A percentile compares a stretch with the other conserved stretches of the same genome.
Conservation (phyloP, 2,113 vertebrate genomes). For the Tylochromis polylepis region DNA sequence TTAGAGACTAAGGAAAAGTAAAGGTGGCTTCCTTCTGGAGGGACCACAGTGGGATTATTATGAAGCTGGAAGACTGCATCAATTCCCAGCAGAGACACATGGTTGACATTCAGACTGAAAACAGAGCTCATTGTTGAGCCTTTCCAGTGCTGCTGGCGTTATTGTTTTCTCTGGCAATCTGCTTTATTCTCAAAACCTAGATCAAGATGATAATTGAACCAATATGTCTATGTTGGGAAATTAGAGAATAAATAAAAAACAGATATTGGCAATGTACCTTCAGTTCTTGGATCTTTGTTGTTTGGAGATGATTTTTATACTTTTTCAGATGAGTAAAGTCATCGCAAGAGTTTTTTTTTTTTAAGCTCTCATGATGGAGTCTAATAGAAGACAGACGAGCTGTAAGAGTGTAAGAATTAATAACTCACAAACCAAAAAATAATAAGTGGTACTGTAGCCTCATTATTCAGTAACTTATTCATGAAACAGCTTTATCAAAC, state of each 20-base stretch:
- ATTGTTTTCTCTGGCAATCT: slow-evolving; percentile 10
- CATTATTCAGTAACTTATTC: neutral
- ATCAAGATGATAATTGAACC: slow-evolving; percentile 25
- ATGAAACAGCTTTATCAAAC: neutral
- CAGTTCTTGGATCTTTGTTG: neutral
- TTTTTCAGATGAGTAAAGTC: neutral
- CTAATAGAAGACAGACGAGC: neutral
- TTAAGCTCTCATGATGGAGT: neutral
- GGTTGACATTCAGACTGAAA: slow-evolving; percentile 28
- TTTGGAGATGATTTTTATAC: neutral
- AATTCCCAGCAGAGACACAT: slow-evolving; percentile 17
- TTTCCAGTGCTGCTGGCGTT: neutral
- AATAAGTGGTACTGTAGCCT: neutral
- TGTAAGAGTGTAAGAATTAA: neutral
- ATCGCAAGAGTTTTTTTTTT: neutral
- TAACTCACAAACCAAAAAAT: neutral
- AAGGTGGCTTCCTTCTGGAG: slow-evolving; percentile 35
- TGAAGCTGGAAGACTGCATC: slow-evolving; percentile 27
- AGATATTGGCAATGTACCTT: neutral
- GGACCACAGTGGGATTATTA: neutral
- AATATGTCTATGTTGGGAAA: slow-evolving; percentile 24
- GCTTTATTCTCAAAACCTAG: neutral
- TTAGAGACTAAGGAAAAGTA: slow-evolving; percentile 7
- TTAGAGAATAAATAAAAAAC: neutral
- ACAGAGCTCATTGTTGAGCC: slow-evolving; percentile 13